phyloP scores from a whole-genome alignment of 2,797 vertebrate genomes.

The Labroides dimidiatus region DNA sequence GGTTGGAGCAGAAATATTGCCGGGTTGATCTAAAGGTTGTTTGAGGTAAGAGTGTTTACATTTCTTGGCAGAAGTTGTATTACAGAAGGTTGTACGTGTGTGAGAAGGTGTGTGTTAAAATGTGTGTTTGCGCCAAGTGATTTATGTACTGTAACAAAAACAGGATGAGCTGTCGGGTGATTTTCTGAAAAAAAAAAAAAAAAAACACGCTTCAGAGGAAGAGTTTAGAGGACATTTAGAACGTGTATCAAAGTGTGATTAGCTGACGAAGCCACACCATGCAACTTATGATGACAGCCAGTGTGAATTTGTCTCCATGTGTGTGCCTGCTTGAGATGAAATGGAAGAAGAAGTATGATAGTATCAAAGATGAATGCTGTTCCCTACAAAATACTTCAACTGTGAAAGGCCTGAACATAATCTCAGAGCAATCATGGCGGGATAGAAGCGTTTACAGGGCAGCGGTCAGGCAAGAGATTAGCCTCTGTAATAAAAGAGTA shows the following conservation, averaged over 20 bases:
- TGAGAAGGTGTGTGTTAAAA: neutral
- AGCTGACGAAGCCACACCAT: no score
- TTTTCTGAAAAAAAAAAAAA: neutral
- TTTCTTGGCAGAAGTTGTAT: neutral
- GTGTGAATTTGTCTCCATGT: neutral
- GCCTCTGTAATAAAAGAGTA: slow-evolving; percentile 46
- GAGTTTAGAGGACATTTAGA: neutral
- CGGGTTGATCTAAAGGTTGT: slow-evolving; percentile 8
- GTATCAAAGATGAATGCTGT: neutral
- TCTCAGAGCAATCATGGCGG: slow-evolving; percentile 20
- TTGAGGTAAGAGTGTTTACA: slow-evolving; percentile 15
- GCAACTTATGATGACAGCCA: neutral
- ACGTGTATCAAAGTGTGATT: no score
- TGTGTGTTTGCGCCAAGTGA: neutral
- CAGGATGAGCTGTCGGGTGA: slow-evolving; percentile 1
- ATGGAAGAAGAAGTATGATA: neutral
- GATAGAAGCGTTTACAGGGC: slow-evolving; percentile 39
- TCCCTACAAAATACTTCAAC: slow-evolving; percentile 24
- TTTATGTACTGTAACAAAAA: neutral
- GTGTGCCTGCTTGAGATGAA: neutral
- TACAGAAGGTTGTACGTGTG: neutral
- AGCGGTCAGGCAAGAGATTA: slow-evolving; percentile 45
- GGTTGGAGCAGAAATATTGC: slow-evolving; percentile 14
- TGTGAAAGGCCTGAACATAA: slow-evolving; percentile 29
- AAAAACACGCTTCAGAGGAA: neutral